Evolutionary conservation across 1,140 invertebrate genomes (phyloP).

Genomic region (Cataglyphis hispanica): DNA sequence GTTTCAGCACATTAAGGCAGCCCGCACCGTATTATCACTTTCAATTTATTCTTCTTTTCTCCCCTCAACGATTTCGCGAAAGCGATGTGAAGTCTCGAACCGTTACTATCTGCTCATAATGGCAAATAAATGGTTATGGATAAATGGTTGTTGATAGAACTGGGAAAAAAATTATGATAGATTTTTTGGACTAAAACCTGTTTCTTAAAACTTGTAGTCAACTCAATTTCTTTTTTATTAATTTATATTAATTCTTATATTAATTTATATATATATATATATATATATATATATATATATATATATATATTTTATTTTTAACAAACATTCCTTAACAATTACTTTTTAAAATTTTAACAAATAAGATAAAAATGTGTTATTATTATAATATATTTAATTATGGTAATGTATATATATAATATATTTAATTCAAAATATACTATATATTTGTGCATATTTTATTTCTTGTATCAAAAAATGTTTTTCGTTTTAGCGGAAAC

Average conservation of each 20-base stretch:
- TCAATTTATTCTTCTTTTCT: constrained; percentile 56
- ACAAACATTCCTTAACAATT: no score
- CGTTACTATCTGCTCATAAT: constrained; percentile 16
- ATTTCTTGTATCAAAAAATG: constrained; percentile 6
- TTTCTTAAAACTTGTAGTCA: background rate
- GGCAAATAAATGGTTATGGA: constrained; percentile 6
- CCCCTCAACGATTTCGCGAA: background rate
- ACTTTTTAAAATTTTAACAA: no score
- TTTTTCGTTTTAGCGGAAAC: constrained; percentile 39
- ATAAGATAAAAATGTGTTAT: no score
- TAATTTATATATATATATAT: no score
- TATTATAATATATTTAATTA: background rate
- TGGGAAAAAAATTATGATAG: background rate
- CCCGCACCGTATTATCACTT: constrained; percentile 47
- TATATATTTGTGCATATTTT: constrained; percentile 7
- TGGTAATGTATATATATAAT: background rate
- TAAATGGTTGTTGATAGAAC: background rate
- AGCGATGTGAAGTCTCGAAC: background rate
- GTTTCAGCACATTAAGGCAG: constrained; percentile 47
- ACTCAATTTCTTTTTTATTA: background rate
- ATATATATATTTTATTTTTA: no score
- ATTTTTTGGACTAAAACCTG: constrained; percentile 3
- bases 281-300: no score
- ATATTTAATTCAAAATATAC: background rate
- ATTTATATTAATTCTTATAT: no score